Conservation (phyloP, 2,797 vertebrate genomes). For the Sebastes iracundus region DNA sequence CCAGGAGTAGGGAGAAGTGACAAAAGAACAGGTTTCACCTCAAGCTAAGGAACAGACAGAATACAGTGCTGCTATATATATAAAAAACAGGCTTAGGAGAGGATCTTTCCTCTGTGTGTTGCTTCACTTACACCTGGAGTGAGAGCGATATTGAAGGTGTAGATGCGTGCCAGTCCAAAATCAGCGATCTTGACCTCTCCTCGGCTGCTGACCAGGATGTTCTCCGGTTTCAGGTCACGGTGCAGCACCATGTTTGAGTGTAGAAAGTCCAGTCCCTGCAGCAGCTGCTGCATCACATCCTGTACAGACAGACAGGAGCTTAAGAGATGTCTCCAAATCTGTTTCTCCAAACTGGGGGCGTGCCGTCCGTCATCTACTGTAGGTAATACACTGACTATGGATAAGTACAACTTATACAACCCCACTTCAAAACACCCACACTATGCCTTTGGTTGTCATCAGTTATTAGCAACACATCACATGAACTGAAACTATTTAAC, state of each 20-base stretch:
- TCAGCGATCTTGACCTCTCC: constrained; percentile 86
- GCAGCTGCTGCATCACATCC: constrained; percentile 82
- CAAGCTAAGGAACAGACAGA: not conserved
- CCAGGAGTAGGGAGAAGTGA: not conserved
- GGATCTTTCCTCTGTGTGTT: not conserved
- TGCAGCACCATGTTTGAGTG: constrained; percentile 84
- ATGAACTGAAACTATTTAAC: not conserved
- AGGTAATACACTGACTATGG: too few relatives aligned
- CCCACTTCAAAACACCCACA: too few relatives aligned
- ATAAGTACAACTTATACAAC: too few relatives aligned
- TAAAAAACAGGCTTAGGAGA: not conserved
- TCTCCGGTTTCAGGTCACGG: constrained; percentile 85
- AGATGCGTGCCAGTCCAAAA: constrained; percentile 85
- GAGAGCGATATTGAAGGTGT: constrained; percentile 80
- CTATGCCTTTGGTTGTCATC: not conserved
- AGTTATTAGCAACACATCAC: not conserved
- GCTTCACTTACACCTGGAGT: constrained; percentile 80
- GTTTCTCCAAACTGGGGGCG: too few relatives aligned
- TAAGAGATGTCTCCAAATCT: not conserved
- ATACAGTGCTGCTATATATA: rapidly evolving
- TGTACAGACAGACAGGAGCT: constrained; percentile 46
- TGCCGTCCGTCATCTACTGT: too few relatives aligned
- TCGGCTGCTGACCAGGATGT: constrained; percentile 81
- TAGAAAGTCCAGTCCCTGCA: constrained; percentile 83
- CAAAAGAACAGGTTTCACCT: not conserved